Evolutionary conservation across 2,113 vertebrate genomes (phyloP), one percentile per base, ranked within the genome.

Genomic region (Phodopus roborovskii): DNA sequence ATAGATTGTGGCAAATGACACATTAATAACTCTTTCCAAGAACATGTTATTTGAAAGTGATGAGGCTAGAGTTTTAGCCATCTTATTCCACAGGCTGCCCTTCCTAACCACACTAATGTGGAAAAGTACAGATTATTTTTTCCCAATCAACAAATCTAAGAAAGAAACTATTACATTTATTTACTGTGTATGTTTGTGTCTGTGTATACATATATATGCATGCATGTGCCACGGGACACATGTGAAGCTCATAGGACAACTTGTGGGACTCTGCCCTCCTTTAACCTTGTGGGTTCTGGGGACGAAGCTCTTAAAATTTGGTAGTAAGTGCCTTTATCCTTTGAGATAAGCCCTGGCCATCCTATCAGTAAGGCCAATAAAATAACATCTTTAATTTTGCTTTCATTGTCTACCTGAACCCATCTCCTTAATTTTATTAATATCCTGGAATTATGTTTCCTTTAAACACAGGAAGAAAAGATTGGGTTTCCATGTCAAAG

Each of bases 371-470:
- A 68, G 68, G 12, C n/a, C 33, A 24, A 68, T n/a, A 70, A 68
- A 86, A 70, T 11, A 70, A 9, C 16, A n/a, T 50, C 20, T 24
- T 53, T 88, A 73, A 24, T 28, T 88, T 88, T 75, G 74, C 91
- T 92, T 93, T 88, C 75, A 15, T 20, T 71, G 5, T 96, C 28
- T 87, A n/a, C 78, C 50, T 77, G 45, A 50, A 71, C 19, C 3
- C 7, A 70, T 93, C 26, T 30, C 9, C 60, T 22, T 82, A 60
- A 90, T 74, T n/a, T 95, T 97, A 74, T 77, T 60, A 92, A 74
- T 7, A 94, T 3, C 45, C 15, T 75, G 36, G 92, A 48, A 45
- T 92, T 77, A 60, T 20, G 83, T 56, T 60, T 78, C 75, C 15
- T 83, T 92, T 53, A 70, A 97, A 58, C 0, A 7, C 42, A 88